These are phyloP conservation scores for Akabosia matsudoensis DNA, from an alignment of 1,140 invertebrate genomes.

Conservation along the genomic window DNA sequence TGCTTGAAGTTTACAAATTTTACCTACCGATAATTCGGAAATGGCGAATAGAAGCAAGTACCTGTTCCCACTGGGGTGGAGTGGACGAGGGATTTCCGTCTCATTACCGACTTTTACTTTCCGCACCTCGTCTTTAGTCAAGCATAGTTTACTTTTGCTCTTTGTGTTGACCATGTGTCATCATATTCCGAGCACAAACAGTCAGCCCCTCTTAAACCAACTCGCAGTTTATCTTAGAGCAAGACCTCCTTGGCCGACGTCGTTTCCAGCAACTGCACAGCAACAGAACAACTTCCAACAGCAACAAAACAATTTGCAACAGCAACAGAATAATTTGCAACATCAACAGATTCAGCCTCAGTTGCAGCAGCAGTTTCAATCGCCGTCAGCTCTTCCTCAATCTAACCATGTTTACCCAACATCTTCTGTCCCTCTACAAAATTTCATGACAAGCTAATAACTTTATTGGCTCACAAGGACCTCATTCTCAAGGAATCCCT, in stretches of 20 bases:
- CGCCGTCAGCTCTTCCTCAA: neutral
- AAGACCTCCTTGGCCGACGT: conserved; percentile 43
- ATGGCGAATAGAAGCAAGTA: no score
- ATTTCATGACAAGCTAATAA: neutral
- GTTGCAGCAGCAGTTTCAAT: neutral
- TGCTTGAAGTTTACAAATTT: no score
- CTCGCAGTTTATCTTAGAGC: conserved; percentile 43
- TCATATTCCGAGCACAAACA: neutral
- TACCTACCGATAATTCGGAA: no score
- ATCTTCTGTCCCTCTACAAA: neutral
- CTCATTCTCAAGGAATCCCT: neutral
- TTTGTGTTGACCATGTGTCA: conserved; percentile 1
- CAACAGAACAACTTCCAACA: neutral
- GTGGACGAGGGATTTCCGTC: neutral
- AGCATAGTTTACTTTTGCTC: neutral
- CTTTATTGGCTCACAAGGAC: neutral
- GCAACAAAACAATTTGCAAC: neutral
- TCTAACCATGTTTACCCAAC: neutral
- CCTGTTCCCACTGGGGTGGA: neutral
- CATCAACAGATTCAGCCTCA: neutral
- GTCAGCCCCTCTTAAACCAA: conserved; percentile 42
- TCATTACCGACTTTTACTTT: neutral
- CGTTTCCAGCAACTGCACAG: conserved; percentile 26
- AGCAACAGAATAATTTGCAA: neutral
- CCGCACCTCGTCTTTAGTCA: no score